Evolutionary conservation across 1,140 invertebrate genomes (phyloP), one percentile per base, ranked within the genome.

Genomic region (Diploscapter pachys): DNA sequence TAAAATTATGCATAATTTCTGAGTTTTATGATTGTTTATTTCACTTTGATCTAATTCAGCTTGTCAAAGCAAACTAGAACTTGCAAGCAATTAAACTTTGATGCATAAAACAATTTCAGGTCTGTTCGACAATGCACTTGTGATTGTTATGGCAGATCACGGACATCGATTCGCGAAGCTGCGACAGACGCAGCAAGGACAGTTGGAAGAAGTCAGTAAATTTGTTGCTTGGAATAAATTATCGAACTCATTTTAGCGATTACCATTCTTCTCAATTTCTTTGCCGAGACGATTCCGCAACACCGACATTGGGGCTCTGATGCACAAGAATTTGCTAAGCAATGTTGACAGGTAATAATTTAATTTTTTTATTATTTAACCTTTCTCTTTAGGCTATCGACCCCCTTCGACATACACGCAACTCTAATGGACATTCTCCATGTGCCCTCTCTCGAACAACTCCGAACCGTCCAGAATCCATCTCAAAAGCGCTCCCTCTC

Each of bases 101-200:
- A 31, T 31, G 31, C 31, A 31, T 31, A 31, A 31, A 31, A 31
- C 31, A 31, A 31, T 68, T 68, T 68, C 80, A 53, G 90, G 90
- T 0, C 83, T 89, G 54, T 86, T 93, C 0, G 90, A 94, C 79
- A 90, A 93, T 79, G 93, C 93, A 0, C 81, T 95, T 72, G 86
- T 95, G 2, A 90, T 95, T 61, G 81, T 94, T 3, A 92, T 94
- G 91, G 92, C 92, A 31, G 93, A 95, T 88, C 93, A 95, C 86
- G 93, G 93, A 51, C 77, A 81, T 69, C 73, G 92, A 81, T 94
- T 93, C 86, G 90, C 92, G 1, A 88, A 90, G 64, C 77, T 87
- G 5, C 89, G 93, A 2, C 90, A 92, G 79, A 94, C 93, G 0
- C 87, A 93, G 6, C 93, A 94, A 77, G 82, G 83, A 63, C 83